Conservation (phyloP, 2,113 vertebrate species). For the Spermophilus dauricus region DNA sequence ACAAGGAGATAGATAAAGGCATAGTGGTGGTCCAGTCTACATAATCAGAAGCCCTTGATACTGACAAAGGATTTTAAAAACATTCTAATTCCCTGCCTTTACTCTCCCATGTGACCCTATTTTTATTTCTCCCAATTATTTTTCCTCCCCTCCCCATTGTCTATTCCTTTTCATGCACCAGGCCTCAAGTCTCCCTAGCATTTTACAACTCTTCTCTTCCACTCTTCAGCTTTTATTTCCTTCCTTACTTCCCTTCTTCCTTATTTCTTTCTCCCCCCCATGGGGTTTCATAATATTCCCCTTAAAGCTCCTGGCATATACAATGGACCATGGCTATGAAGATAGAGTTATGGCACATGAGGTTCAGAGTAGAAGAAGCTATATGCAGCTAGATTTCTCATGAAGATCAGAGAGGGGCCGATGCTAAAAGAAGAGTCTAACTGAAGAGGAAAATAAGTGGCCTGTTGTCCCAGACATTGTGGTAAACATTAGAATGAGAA, state of each 20-base stretch:
- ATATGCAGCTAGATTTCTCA: background rate
- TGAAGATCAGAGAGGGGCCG: background rate
- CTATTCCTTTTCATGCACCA: background rate
- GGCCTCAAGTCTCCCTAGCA: background rate
- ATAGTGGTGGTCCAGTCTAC: background rate
- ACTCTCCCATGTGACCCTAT: background rate
- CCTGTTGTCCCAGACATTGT: background rate
- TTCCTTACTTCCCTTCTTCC: background rate
- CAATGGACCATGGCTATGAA: background rate
- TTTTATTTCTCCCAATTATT: constrained; percentile 42
- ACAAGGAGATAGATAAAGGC: background rate
- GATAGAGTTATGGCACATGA: background rate
- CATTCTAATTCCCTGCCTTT: constrained; percentile 4
- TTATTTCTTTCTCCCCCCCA: background rate
- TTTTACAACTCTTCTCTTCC: background rate
- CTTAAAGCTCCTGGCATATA: background rate
- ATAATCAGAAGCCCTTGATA: background rate
- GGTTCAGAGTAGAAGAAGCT: background rate
- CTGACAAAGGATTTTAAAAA: constrained; percentile 37
- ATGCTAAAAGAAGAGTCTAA: background rate
- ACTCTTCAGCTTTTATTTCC: background rate
- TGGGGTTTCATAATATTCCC: background rate
- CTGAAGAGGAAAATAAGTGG: constrained; percentile 37
- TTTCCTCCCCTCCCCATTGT: background rate
- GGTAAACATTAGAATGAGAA: constrained; percentile 37